These are phyloP conservation scores for Poeciliopsis presidionis DNA, from an alignment of 2,797 vertebrate species.

Conservation along the genomic window DNA sequence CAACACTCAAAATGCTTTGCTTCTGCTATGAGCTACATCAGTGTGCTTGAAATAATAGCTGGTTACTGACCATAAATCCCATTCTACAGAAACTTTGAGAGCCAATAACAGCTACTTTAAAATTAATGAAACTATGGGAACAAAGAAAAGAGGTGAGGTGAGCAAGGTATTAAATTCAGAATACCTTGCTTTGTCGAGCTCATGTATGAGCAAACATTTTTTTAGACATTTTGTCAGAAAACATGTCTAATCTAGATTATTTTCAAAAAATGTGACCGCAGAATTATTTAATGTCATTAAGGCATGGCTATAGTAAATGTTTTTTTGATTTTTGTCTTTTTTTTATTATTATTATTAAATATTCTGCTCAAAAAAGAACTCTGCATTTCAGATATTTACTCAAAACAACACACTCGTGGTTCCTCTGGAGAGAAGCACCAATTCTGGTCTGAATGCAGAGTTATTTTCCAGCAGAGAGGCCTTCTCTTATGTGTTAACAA, in stretches of 20 bases:
- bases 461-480: conserved; percentile 31
- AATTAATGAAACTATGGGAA: neutral
- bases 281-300: neutral
- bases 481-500: conserved; percentile 30
- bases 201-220: neutral
- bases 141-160: neutral
- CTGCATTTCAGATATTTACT: conserved; percentile 37
- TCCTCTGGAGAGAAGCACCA: conserved; percentile 24
- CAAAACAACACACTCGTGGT: conserved; percentile 37
- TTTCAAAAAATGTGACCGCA: neutral
- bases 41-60: neutral
- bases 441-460: conserved; percentile 31
- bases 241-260: neutral
- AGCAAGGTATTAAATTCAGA: neutral
- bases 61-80: neutral
- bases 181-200: neutral
- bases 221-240: neutral
- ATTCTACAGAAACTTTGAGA: neutral
- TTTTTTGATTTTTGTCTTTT: neutral
- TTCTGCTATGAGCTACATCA: neutral
- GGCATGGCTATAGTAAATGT: neutral
- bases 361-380: conserved; percentile 2
- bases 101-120: neutral
- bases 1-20: neutral
- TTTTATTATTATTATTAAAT: neutral